A percentile compares a stretch with the other conserved stretches of the same genome.
phyloP scores from a whole-genome alignment of 2,113 vertebrate genomes.

The Thamnaconus septentrionalis region DNA sequence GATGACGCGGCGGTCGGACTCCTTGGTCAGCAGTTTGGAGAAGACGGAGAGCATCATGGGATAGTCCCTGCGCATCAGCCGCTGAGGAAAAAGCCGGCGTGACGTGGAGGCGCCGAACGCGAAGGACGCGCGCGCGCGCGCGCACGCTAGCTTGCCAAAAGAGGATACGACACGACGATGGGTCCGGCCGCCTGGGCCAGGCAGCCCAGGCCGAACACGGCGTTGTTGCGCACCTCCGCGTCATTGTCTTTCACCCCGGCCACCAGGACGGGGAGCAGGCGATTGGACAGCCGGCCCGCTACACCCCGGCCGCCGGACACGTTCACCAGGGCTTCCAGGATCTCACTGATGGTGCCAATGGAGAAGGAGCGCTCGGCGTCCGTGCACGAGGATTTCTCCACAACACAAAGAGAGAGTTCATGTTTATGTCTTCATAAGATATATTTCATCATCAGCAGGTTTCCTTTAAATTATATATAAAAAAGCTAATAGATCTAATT shows the following conservation, averaged over 20 bases:
- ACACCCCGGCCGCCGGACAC: constrained; percentile 58
- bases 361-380: constrained; percentile 87
- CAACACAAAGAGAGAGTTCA: neutral
- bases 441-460: too few relatives aligned
- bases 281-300: constrained; percentile 78
- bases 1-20: constrained; percentile 77
- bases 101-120: neutral
- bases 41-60: constrained; percentile 83
- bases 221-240: constrained; percentile 86
- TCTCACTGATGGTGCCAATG: constrained; percentile 81
- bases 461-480: too few relatives aligned
- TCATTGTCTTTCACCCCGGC: constrained; percentile 75
- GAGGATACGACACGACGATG: constrained; percentile 78
- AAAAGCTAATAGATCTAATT: too few relatives aligned
- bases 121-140: too few relatives aligned
- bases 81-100: constrained; percentile 49
- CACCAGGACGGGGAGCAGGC: constrained; percentile 80
- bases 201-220: constrained; percentile 84
- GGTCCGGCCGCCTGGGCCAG: constrained; percentile 81
- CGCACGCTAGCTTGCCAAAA: too few relatives aligned
- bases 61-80: constrained; percentile 73
- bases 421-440: too few relatives aligned
- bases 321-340: constrained; percentile 74
- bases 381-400: constrained; percentile 81
- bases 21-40: constrained; percentile 79